phyloP scores from a whole-genome alignment of 2,113 vertebrate genomes.

The Sphyrna mokarran region DNA sequence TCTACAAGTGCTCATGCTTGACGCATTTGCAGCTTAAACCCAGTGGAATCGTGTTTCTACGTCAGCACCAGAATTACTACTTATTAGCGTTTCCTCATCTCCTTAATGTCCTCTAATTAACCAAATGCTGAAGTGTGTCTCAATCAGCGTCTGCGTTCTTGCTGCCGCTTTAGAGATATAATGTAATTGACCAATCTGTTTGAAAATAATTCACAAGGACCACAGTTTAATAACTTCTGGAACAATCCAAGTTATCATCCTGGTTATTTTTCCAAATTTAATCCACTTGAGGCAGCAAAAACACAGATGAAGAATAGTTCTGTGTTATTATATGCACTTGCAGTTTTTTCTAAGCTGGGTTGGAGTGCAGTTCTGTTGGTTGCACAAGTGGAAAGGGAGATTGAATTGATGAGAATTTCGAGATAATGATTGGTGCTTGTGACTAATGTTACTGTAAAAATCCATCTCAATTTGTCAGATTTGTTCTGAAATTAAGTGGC shows the following conservation, averaged over 20 bases:
- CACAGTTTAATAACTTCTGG: neutral
- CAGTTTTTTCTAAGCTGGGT: neutral
- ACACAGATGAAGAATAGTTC: too few relatives aligned
- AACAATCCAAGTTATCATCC: neutral
- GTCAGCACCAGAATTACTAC: neutral
- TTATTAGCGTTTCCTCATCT: neutral
- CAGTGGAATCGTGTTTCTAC: neutral
- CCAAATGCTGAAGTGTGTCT: neutral
- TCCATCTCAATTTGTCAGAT: neutral
- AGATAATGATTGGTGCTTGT: neutral
- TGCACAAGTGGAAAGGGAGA: neutral
- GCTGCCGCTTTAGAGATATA: neutral
- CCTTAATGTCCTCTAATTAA: constrained; percentile 9
- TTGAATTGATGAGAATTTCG: neutral
- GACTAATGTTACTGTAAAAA: neutral
- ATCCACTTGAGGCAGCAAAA: neutral
- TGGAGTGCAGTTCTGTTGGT: neutral
- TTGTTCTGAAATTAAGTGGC: neutral
- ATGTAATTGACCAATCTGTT: neutral
- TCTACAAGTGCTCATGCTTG: neutral
- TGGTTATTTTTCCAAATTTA: constrained; percentile 8
- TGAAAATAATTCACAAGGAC: neutral
- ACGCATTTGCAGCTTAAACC: neutral
- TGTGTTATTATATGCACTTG: neutral
- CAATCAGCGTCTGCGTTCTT: neutral